Conservation (phyloP, 64 coral and sea anemone species). For the Montipora sp. region DNA sequence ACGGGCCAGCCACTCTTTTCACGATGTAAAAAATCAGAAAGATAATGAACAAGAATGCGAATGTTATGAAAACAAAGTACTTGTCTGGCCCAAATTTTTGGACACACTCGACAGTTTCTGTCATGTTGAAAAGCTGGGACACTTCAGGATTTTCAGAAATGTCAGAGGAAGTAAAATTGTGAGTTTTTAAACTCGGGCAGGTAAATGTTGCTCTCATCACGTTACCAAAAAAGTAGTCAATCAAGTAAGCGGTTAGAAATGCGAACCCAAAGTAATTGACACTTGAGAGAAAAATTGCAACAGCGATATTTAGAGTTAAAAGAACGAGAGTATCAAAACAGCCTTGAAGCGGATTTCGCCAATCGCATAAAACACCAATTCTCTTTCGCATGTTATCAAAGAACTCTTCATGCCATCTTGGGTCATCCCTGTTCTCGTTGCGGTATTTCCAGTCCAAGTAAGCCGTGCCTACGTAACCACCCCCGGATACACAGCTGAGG, state of each 20-base stretch:
- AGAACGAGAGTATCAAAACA: conserved; percentile 40
- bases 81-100: conserved; percentile 28
- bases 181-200: conserved; percentile 8
- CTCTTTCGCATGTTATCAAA: conserved; percentile 71
- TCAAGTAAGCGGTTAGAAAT: conserved; percentile 64
- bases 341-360: conserved; percentile 53
- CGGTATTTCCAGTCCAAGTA: conserved; percentile 88
- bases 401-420: conserved; percentile 73
- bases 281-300: conserved; percentile 52
- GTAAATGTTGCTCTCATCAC: conserved; percentile 50
- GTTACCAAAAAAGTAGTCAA: conserved; percentile 73
- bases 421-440: conserved; percentile 53
- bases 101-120: conserved; percentile 30
- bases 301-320: conserved; percentile 11
- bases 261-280: conserved; percentile 25
- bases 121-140: background rate
- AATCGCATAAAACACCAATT: conserved; percentile 28
- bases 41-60: background rate
- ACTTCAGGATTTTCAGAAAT: conserved; percentile 17
- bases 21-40: conserved; percentile 41
- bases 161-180: conserved; percentile 36
- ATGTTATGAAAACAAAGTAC: conserved; percentile 32
- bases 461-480: conserved; percentile 58
- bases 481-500: conserved; percentile 79
- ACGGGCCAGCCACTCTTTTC: background rate